These are phyloP conservation scores for Brachionus paranguensis DNA, from an alignment of 1,140 invertebrate species.

Conservation along the genomic window DNA sequence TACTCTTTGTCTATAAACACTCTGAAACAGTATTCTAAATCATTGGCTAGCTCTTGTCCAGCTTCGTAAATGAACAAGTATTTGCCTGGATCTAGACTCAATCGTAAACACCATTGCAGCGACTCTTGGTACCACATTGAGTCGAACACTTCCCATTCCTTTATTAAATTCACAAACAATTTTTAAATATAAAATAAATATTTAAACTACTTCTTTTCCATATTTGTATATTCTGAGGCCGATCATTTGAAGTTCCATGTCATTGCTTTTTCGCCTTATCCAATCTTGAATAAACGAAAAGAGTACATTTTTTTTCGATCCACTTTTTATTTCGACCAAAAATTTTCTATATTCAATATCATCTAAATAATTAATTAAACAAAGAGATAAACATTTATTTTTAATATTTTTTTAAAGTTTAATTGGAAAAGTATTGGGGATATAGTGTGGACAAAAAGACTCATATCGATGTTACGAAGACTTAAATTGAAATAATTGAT, in stretches of 20 bases:
- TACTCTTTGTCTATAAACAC: constrained; percentile 24
- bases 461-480: too few relatives aligned
- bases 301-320: background rate
- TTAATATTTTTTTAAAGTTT: background rate
- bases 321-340: background rate
- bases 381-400: background rate
- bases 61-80: constrained; percentile 29
- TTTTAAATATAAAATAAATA: background rate
- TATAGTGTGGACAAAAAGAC: too few relatives aligned
- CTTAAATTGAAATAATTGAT: too few relatives aligned
- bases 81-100: constrained; percentile 16
- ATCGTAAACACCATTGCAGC: constrained; percentile 35
- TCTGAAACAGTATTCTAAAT: constrained; percentile 30
- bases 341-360: constrained; percentile 34
- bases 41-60: background rate
- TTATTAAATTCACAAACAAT: background rate
- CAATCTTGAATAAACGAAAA: constrained; percentile 38
- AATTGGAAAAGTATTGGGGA: too few relatives aligned
- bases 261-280: constrained; percentile 27
- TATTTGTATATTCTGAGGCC: constrained; percentile 22
- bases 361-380: background rate
- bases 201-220: background rate
- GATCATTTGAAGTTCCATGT: constrained; percentile 13
- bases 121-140: constrained; percentile 37
- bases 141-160: constrained; percentile 22